phyloP scores from a whole-genome alignment of 2,113 vertebrate species.

The Ploceus nigricollis region DNA sequence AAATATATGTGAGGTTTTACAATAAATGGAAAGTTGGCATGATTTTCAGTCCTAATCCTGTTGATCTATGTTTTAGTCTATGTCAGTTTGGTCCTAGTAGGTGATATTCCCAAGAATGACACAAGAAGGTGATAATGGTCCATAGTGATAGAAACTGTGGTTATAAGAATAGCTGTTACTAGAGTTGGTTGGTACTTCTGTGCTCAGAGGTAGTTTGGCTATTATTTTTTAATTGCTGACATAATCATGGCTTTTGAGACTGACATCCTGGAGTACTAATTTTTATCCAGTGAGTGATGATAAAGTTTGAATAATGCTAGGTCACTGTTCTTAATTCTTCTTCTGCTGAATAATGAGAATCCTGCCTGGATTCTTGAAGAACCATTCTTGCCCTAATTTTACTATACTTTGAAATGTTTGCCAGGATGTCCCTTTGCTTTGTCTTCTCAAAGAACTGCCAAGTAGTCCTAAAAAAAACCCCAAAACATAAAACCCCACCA shows the following conservation, averaged over 20 bases:
- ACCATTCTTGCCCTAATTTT: not conserved
- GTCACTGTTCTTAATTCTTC: not conserved
- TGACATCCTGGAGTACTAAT: not conserved
- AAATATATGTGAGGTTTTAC: not conserved
- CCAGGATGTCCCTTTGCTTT: not conserved
- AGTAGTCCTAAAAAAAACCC: not conserved
- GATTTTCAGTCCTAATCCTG: not conserved
- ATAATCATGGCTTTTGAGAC: not conserved
- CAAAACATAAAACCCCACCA: not conserved
- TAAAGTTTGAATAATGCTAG: not conserved
- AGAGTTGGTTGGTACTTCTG: not conserved
- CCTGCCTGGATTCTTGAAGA: not conserved
- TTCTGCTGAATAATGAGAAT: not conserved
- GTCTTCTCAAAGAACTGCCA: not conserved
- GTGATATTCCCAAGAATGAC: not conserved
- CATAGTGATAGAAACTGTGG: not conserved
- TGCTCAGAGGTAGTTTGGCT: not conserved
- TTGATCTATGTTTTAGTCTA: not conserved
- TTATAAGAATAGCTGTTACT: not conserved
- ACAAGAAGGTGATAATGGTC: not conserved
- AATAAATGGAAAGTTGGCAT: not conserved
- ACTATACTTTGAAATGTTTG: not conserved
- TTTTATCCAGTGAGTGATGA: not conserved
- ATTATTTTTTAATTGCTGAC: not conserved
- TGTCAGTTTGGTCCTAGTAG: not conserved